Base-by-base conservation (phyloP, 2,888 invertebrate genomes). In the Agrypnus murinus region DNA sequence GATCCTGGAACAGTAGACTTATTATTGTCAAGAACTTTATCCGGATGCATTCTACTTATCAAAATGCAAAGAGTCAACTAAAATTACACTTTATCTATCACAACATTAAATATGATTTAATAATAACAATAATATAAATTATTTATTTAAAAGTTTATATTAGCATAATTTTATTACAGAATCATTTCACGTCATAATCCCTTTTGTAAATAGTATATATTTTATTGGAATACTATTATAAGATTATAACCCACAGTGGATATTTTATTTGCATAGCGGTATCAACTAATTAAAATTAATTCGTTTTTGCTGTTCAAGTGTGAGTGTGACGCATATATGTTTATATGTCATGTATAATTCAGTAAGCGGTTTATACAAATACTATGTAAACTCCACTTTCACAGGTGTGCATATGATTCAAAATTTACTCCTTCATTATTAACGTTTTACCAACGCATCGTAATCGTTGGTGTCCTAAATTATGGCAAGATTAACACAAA, bases 1-100 rank as follows among this genome's bases (percentile, higher is more conserved):
- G 77, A 65, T 59, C 75, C 77, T 77, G 75, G 8, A 55, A 55
- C 55, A 55, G 36, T n/a, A 6, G 25, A 43, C 2, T 19, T 40
- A 36, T 6, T 12, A 12, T 32, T 53, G 19, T 53, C 36, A 38
- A 53, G 14, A 53, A 12, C 53, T 53, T 15, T 53, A 12, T 5
- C 34, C 12, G 32, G 12, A 14, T 14, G 32, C 31, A 32, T 53
- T 53, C 12, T 15, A 10, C 25, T n/a, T 25, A 25, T 25, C 25
- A 25, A 25, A 2, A 25, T 5, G 5, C 25, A 25, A 25, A 1
- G 1, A 19, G 43, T 14, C 14, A 15, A 43, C 15, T 43, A 43
- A 19, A 9, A 7, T 2, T 25, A 10, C 2, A 25, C 19, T 5
- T 17, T 48, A 48, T 25, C 5, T n/a, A 48, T 53, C 32, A 17